Evolutionary conservation across 1,140 invertebrate genomes (phyloP).

Genomic region (Drosophila gunungcola): DNA sequence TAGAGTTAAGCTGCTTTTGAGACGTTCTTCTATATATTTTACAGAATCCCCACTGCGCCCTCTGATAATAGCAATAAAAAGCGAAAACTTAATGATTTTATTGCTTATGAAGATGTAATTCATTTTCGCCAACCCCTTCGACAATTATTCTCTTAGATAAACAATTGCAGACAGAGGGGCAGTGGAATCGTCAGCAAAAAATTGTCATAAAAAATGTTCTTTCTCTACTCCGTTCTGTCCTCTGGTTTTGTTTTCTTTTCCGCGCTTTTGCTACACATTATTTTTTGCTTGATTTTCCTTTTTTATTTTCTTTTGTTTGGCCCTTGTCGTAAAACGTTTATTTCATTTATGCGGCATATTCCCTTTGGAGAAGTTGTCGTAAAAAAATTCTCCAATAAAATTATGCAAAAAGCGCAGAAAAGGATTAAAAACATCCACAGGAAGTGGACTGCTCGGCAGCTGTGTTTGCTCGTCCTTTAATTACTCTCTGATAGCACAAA

Average conservation of each 20-base stretch:
- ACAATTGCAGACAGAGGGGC: conserved; percentile 63
- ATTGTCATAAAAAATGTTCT: conserved; percentile 53
- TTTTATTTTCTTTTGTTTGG: conserved; percentile 51
- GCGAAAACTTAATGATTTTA: conserved; percentile 78
- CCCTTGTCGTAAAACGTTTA: conserved; percentile 76
- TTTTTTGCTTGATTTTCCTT: conserved; percentile 52
- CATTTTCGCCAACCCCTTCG: conserved; percentile 72
- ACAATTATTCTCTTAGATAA: conserved; percentile 81
- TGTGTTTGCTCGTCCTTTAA: conserved; percentile 70
- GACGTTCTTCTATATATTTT: conserved; percentile 25
- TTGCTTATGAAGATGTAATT: conserved; percentile 82
- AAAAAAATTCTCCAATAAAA: conserved; percentile 71
- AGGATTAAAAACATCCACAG: conserved; percentile 74
- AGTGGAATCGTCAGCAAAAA: conserved; percentile 28
- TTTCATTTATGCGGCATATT: conserved; percentile 78
- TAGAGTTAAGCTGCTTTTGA: conserved; percentile 40
- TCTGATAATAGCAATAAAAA: conserved; percentile 57
- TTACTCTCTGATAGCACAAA: conserved; percentile 69
- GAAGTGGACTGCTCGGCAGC: conserved; percentile 47
- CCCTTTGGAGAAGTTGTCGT: conserved; percentile 70
- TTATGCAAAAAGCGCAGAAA: conserved; percentile 67
- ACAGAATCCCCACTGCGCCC: conserved; percentile 4
- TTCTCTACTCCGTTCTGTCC: conserved; percentile 28
- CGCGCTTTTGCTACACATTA: conserved; percentile 60
- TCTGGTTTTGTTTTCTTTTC: conserved; percentile 70